A percentile compares a stretch with the other conserved stretches of the same genome.
These are phyloP conservation scores for Pachypeltis micranthus DNA, from an alignment of 1,140 invertebrate species.

Conservation along the genomic window DNA sequence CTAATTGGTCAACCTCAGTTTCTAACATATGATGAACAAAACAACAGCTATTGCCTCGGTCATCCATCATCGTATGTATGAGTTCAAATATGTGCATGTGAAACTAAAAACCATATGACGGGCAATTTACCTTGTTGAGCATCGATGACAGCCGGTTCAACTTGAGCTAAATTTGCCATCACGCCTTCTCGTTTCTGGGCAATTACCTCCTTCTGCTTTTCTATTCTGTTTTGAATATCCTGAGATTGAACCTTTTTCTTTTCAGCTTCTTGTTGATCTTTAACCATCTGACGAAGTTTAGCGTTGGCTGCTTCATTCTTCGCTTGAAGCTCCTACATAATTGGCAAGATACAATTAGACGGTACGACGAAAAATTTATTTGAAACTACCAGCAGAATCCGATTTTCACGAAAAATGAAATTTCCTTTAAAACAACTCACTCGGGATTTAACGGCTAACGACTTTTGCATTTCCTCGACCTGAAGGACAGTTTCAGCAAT, in stretches of 20 bases:
- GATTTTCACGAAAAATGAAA: not conserved
- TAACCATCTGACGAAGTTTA: constrained; percentile 97
- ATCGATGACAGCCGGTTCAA: constrained; percentile 97
- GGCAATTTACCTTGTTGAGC: constrained; percentile 75
- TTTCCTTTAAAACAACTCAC: constrained; percentile 32
- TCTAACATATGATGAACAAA: too few relatives aligned
- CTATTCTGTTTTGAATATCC: constrained; percentile 86
- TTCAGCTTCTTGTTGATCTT: constrained; percentile 98
- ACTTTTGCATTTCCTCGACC: constrained; percentile 99
- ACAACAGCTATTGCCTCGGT: too few relatives aligned
- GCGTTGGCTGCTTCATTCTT: constrained; percentile 98
- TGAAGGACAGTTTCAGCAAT: constrained; percentile 99
- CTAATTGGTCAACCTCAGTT: too few relatives aligned
- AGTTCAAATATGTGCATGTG: too few relatives aligned
- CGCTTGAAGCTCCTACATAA: constrained; percentile 85
- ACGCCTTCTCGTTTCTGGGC: constrained; percentile 84
- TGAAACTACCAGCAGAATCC: too few relatives aligned
- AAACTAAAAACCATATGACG: too few relatives aligned
- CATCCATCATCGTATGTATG: too few relatives aligned
- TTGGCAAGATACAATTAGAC: not conserved
- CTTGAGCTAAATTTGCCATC: constrained; percentile 86
- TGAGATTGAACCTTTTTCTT: constrained; percentile 97
- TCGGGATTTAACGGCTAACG: constrained; percentile 87
- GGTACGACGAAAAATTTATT: not conserved
- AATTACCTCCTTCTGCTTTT: constrained; percentile 83